Conservation (phyloP, 2,797 vertebrate genomes). For the Lophura swinhoii region DNA sequence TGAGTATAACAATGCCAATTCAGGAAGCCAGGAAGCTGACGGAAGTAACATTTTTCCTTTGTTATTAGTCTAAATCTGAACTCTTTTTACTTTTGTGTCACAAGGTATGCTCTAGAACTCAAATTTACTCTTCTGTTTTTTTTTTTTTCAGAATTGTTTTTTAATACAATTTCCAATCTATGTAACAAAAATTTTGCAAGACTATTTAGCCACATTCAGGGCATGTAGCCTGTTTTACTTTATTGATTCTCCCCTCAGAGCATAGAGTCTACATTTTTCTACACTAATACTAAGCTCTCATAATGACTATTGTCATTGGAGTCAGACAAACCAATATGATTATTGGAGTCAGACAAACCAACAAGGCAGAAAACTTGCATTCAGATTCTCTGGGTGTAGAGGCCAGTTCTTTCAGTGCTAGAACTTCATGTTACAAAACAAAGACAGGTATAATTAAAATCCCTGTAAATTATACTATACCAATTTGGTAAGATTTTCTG, state of each 20-base stretch:
- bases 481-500: neutral
- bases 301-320: neutral
- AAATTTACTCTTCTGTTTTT: neutral
- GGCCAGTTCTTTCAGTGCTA: neutral
- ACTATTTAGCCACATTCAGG: neutral
- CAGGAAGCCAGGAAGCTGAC: neutral
- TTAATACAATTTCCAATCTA: neutral
- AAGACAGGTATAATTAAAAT: neutral
- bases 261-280: neutral
- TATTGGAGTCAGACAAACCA: neutral
- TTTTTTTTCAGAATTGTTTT: neutral
- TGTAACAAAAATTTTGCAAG: neutral
- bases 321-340: neutral
- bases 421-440: neutral
- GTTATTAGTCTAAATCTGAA: neutral
- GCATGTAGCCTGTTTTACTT: neutral
- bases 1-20: neutral
- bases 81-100: neutral
- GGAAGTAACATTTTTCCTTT: neutral
- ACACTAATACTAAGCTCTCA: accelerated
- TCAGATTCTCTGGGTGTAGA: neutral
- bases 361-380: neutral
- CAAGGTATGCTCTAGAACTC: neutral
- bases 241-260: neutral
- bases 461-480: neutral